Base-by-base conservation (phyloP, 2,888 invertebrate species). In the Mythimna impura region DNA sequence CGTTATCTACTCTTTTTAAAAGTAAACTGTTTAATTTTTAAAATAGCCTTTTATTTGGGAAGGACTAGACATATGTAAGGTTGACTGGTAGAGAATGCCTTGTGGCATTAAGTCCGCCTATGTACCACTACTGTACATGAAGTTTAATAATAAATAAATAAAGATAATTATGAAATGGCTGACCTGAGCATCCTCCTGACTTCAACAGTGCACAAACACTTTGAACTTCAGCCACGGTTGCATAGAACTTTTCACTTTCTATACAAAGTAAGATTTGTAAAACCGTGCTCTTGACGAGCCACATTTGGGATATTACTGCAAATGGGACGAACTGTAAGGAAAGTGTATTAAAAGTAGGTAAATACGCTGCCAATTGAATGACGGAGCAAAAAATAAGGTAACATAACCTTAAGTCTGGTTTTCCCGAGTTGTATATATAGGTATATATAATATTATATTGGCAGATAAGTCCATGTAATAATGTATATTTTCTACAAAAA, bases 181-280 rank as follows among this genome's bases (percentile, higher is more conserved):
- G 6, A 58, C 80, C 68, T n/a, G 80, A 54, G 22, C 75, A 62
- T 25, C 47, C n/a, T 52, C 34, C 57, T 3, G 61, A 57, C 5
- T 62, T 62, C 34, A 78, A 25, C n/a, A 62, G 22, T 12, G 30
- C 62, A 54, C 65, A 65, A 20, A 70, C 20, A 30, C 17, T 77
- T 25, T 30, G 52, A 17, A 68, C 55, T 65, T 80, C 68, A 12
- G 20, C 40, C 34, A 73, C 57, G 4, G 43, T 60, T 12, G 61
- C 58, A 47, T 78, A 78, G 6, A 80, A 73, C 25, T 61, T 73
- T 22, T 78, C 78, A 20, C 67, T 52, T 55, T 61, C 74, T 0
- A 65, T 22, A 10, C 80, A 57, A 1, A 80, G 47, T 2, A 68
- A 34, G 14, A 65, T 47, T 36, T 65, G 63, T 47, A 80, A 52